A percentile compares a stretch with the other conserved stretches of the same genome.
Conservation (phyloP, 2,797 vertebrate species). For the Capromys pilorides region DNA sequence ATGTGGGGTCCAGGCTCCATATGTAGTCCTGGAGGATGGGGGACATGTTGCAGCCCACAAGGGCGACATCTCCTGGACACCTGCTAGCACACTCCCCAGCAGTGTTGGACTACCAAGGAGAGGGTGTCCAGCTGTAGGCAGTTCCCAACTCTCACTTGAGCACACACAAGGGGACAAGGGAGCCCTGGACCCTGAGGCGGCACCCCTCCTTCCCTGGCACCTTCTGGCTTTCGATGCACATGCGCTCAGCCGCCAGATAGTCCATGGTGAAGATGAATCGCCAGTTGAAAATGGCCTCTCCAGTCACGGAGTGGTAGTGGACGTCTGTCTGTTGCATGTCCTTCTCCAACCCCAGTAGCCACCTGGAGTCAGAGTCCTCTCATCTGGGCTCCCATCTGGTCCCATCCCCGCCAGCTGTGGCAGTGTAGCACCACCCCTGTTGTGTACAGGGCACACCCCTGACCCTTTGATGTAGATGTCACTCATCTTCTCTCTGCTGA, state of each 20-base stretch:
- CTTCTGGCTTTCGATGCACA: conserved; percentile 83
- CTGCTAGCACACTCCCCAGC: neutral
- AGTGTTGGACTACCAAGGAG: neutral
- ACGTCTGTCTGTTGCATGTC: conserved; percentile 85
- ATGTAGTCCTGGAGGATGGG: conserved; percentile 73
- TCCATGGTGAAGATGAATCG: conserved; percentile 85
- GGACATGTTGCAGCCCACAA: neutral
- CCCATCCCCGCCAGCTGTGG: neutral
- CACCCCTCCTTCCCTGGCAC: conserved; percentile 16
- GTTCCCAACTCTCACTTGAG: neutral
- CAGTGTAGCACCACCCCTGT: neutral
- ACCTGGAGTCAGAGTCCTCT: conserved; percentile 77
- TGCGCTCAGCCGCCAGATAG: conserved; percentile 80
- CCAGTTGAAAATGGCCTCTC: conserved; percentile 86
- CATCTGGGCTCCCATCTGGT: neutral
- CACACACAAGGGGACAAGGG: too few species aligned
- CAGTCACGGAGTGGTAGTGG: conserved; percentile 83
- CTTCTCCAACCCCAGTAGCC: conserved; percentile 84
- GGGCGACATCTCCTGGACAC: neutral
- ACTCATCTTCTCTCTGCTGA: conserved; percentile 79
- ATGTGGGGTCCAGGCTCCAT: conserved; percentile 81
- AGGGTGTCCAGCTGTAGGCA: neutral
- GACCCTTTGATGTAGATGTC: conserved; percentile 87
- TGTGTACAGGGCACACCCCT: neutral
- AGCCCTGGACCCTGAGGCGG: too few species aligned